A percentile compares a stretch with the other conserved stretches of the same genome.
These are phyloP conservation scores for Pantherophis vulpinus DNA, from an alignment of 2,797 vertebrate genomes.

Conservation along the genomic window DNA sequence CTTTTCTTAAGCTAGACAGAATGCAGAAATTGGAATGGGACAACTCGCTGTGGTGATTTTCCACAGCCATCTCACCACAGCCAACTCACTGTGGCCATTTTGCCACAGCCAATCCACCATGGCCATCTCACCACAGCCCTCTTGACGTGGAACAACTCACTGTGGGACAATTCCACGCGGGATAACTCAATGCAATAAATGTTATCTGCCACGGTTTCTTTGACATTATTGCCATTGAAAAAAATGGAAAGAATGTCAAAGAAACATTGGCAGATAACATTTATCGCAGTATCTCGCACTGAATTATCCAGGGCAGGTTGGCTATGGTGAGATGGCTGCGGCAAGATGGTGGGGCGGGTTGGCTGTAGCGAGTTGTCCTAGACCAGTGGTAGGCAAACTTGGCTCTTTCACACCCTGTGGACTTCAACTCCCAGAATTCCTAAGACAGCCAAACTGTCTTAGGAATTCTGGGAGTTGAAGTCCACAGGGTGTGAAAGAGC, in stretches of 20 bases:
- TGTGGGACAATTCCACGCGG: not conserved
- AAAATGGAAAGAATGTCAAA: not conserved
- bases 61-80: not conserved
- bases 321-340: not conserved
- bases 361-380: not conserved
- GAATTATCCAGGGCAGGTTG: not conserved
- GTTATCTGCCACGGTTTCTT: not conserved
- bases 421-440: no score
- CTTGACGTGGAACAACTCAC: not conserved
- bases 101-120: not conserved
- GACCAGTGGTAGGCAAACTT: not conserved
- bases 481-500: no score
- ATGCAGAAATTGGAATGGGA: not conserved
- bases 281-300: not conserved
- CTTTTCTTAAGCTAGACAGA: not conserved
- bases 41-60: not conserved
- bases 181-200: not conserved
- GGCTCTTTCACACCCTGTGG: no score
- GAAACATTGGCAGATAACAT: not conserved
- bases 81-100: not conserved
- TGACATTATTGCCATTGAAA: not conserved
- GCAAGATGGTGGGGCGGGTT: not conserved
- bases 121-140: not conserved
- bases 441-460: no score
- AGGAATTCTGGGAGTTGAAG: no score